phyloP scores from a whole-genome alignment of 2,113 vertebrate species.

The Ellobius talpinus region DNA sequence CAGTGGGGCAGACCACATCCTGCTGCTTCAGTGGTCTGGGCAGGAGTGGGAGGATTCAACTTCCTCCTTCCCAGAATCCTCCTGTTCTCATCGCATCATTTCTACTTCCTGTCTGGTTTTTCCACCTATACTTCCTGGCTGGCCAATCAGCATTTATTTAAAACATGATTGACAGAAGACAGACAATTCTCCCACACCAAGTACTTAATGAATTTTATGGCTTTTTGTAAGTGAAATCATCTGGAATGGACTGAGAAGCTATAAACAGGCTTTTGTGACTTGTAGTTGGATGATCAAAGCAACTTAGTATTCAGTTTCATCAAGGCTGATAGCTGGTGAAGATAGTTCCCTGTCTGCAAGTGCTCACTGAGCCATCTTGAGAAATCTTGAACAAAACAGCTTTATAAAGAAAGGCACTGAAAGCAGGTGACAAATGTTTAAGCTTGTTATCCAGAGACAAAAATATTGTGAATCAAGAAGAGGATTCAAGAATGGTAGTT shows the following conservation, averaged over 20 bases:
- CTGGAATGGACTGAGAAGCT: not conserved
- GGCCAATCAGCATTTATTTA: too few species aligned
- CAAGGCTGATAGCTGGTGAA: slow-evolving; percentile 22
- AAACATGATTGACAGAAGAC: too few species aligned
- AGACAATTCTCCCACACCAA: too few species aligned
- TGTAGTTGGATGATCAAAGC: not conserved
- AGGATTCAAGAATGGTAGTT: not conserved
- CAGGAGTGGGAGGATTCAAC: too few species aligned
- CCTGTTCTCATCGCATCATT: too few species aligned
- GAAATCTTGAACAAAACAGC: not conserved
- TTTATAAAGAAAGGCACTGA: not conserved
- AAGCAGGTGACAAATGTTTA: not conserved
- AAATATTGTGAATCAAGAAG: not conserved
- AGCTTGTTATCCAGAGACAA: too few species aligned
- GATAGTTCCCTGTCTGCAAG: not conserved
- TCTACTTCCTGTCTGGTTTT: too few species aligned
- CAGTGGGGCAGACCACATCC: too few species aligned
- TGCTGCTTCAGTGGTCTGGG: too few species aligned
- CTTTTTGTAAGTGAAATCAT: slow-evolving; percentile 20
- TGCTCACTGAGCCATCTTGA: not conserved
- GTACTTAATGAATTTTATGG: not conserved
- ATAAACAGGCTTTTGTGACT: not conserved
- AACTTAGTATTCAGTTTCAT: not conserved
- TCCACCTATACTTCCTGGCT: too few species aligned
- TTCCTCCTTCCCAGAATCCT: too few species aligned